Evolutionary conservation across 2,113 vertebrate species (phyloP), one percentile per base, ranked within the genome.

Genomic region (Elaphurus davidianus): DNA sequence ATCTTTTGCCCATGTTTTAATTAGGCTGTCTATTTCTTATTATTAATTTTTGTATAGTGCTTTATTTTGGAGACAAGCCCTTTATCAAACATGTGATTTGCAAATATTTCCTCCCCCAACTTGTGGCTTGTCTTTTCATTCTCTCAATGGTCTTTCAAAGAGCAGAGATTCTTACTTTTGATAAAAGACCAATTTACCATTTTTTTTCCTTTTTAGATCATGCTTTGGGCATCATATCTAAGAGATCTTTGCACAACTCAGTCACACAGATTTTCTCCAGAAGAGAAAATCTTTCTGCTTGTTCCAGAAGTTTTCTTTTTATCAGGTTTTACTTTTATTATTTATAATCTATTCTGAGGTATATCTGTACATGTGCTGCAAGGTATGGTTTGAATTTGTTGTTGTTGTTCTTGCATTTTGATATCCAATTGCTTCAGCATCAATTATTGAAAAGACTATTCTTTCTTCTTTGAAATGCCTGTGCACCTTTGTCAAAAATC

Each of bases 381-480:
- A 71, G 25, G 54, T 57, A 21, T 50, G 28, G 64, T 57, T 52
- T 8, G 17, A 96, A 94, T 67, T 52, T 81, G 40, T 54, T 30
- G 33, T 36, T 57, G 54, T 45, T 59, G 12, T 84, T n/a, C 17
- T 93, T 97, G 43, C 17, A n/a, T 45, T 90, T 95, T 57, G 25
- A 28, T 92, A 55, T 47, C 30, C 64, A n/a, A 13, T 88, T 87
- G 45, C 19, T 81, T 97, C 11, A n/a, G 14, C 16, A 86, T 97
- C 67, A 86, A 82, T 94, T 88, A 91, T 62, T 89, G 55, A 93
- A 67, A 88, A 89, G 62, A 85, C 14, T 4, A 19, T 82, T 15
- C 13, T 93, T 96, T 97, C 19, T 94, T 23, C 11, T 87, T 97
- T 71, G 67, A 88, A 91, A 94, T 78, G 83, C 13, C 10, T 88